A percentile compares a stretch with the other conserved stretches of the same genome.
Evolutionary conservation across 2,797 vertebrate genomes (phyloP).

Genomic region (Sebastiscus tertius): DNA sequence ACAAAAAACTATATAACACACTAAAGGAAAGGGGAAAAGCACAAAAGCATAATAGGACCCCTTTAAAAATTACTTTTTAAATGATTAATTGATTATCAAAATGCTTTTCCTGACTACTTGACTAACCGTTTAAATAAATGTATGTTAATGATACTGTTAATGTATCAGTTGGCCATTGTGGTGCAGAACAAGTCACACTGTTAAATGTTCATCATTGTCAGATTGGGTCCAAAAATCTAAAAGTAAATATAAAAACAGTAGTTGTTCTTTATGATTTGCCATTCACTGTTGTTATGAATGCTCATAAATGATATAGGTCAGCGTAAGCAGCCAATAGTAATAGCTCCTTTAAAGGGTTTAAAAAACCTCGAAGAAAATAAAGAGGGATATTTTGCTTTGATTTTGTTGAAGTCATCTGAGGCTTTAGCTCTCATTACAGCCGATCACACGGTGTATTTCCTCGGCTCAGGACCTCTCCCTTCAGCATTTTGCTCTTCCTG

Average conservation of each 20-base stretch:
- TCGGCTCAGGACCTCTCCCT: slow-evolving; percentile 26
- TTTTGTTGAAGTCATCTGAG: slow-evolving; percentile 38
- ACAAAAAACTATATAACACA: no score
- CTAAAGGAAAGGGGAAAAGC: no score
- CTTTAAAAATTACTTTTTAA: not conserved
- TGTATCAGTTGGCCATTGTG: not conserved
- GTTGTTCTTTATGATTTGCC: not conserved
- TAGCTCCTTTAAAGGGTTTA: not conserved
- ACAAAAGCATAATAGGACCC: no score
- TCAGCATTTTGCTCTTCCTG: slow-evolving; percentile 46
- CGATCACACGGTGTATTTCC: slow-evolving; percentile 11
- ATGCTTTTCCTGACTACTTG: not conserved
- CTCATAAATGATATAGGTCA: not conserved
- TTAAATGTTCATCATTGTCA: not conserved
- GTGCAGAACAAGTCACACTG: not conserved
- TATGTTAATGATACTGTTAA: not conserved
- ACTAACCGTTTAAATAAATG: not conserved
- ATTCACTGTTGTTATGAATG: not conserved
- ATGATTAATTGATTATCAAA: not conserved
- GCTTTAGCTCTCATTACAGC: slow-evolving; percentile 31
- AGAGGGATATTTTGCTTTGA: slow-evolving; percentile 21
- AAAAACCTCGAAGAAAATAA: slow-evolving; percentile 28
- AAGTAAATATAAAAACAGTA: not conserved
- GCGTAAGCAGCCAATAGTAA: not conserved
- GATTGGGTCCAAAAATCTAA: not conserved